Evolutionary conservation across 2,888 invertebrate genomes (phyloP), one percentile per base, ranked within the genome.

Genomic region (Drosophila pseudotalamancana): DNA sequence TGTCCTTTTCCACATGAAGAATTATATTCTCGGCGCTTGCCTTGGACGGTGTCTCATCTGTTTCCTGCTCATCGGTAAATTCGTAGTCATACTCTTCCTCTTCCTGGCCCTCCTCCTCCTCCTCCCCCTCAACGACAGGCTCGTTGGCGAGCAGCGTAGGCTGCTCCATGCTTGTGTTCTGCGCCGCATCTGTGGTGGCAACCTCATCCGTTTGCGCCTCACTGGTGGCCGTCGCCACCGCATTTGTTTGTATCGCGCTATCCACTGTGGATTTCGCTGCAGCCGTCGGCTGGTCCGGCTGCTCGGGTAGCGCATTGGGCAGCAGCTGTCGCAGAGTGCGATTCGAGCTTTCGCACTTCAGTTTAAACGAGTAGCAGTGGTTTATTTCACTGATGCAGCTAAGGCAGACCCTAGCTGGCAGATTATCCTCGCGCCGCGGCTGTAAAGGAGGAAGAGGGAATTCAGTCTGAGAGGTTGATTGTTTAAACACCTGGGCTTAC

Each of bases 371-470:
- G 40, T 87, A 90, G 34, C 91, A 90, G 3, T 88, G 88, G 73
- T 91, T 91, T 3, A 91, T 91, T 62, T 91, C 90, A 32, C 90
- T 89, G 4, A 92, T 88, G 60, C 92, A 92, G 4, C 74, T 68
- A 0, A 90, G 68, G 46, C 92, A 92, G 0, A 92, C 90, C 46
- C 88, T 90, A 11, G 82, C 81, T 2, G 92, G 92, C 37, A 92
- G 60, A 18, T 90, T 90, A 60, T 92, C 92, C 4, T 77, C 60
- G n/a, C 70, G 79, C 2, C 77, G 75, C 9, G 90, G 89, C 91
- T 91, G 40, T 1, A 49, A 78, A 23, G 0, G 9, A 42, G 4
- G 51, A 9, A 9, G 3, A 16, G 21, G n/a, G 11, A 9, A 14
- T 9, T 25, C 0, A 27, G 40, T 34, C 54, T 53, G 6, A 2